phyloP scores from a whole-genome alignment of 2,888 invertebrate genomes.

The Philhelius pedissequus region DNA sequence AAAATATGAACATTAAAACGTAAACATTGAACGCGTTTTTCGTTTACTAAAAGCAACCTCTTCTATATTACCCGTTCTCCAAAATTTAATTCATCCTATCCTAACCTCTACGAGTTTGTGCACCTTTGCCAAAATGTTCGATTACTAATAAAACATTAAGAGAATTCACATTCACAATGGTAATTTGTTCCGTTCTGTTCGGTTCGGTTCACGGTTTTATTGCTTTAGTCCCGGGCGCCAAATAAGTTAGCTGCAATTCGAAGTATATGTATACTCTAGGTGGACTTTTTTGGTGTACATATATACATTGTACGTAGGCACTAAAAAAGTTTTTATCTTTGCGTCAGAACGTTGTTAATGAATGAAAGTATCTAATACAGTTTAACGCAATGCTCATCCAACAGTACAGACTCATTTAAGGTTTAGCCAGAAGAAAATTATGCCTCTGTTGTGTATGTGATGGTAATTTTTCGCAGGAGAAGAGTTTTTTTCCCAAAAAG shows the following conservation, averaged over 20 bases:
- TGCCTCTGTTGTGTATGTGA: constrained; percentile 27
- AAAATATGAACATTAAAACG: constrained; percentile 62
- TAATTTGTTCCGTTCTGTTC: constrained; percentile 48
- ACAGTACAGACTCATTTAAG: constrained; percentile 32
- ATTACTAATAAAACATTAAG: constrained; percentile 63
- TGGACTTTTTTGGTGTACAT: not conserved
- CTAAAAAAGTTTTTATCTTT: constrained; percentile 51
- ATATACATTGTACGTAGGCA: not conserved
- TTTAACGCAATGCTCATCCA: constrained; percentile 8
- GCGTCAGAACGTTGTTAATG: constrained; percentile 38
- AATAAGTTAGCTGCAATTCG: constrained; percentile 44
- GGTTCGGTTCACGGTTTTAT: constrained; percentile 51
- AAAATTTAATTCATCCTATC: not conserved
- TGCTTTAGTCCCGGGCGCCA: constrained; percentile 30
- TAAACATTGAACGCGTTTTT: not conserved
- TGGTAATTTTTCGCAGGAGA: constrained; percentile 31
- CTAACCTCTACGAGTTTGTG: no score
- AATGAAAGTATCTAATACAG: constrained; percentile 1
- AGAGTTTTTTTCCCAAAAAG: constrained; percentile 17
- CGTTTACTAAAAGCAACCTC: not conserved
- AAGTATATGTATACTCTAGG: not conserved
- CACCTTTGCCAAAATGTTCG: constrained; percentile 44
- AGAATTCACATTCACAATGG: constrained; percentile 50
- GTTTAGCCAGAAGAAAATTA: constrained; percentile 33
- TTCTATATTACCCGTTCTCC: not conserved